Base-by-base conservation (phyloP, 2,888 invertebrate genomes). In the Drosophila tanythrix region DNA sequence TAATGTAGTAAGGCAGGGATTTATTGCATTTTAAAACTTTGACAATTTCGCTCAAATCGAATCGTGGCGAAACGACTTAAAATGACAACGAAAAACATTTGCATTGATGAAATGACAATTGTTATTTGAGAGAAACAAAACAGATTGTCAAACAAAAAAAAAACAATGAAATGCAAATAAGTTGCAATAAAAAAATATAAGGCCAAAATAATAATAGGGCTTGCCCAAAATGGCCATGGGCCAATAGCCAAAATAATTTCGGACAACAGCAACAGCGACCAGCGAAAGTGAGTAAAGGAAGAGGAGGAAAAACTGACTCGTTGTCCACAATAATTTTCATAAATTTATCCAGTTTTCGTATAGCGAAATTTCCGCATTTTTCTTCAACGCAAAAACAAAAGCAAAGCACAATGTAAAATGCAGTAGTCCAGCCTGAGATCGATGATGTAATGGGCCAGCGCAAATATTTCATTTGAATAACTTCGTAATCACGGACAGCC, bases 381-480 rank as follows among this genome's bases (percentile, higher is more conserved):
- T 70, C 53, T 50, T 74, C 63, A 73, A 55, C 56, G 61, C 36
- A 63, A 58, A 56, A 70, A 40, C 31, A 48, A 46, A 25, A 21
- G 25, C 25, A 46, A 46, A 15, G 25, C 46, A 64, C 35, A 65
- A 57, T 51, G 29, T 35, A 64, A 70, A 74, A 66, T 79, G 73
- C 75, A 73, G 76, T 76, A 76, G 72, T 61, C 48, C 50, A 36
- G 66, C 52, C 53, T 15, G 25, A 25, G 25, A 46, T 53, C 55
- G 68, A 82, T 84, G 84, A 86, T 80, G 87, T 84, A 84, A 84
- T 84, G 80, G 80, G 84, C 61, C 84, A 71, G 75, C 66, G 65
- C 71, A 79, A 81, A 79, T 83, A 88, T 79, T 88, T 87, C 85
- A 88, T 81, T 81, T 88, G 88, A 85, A 88, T 85, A 87, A 84